phyloP scores from a whole-genome alignment of 2,888 invertebrate species.

The Hermodice carunculata region DNA sequence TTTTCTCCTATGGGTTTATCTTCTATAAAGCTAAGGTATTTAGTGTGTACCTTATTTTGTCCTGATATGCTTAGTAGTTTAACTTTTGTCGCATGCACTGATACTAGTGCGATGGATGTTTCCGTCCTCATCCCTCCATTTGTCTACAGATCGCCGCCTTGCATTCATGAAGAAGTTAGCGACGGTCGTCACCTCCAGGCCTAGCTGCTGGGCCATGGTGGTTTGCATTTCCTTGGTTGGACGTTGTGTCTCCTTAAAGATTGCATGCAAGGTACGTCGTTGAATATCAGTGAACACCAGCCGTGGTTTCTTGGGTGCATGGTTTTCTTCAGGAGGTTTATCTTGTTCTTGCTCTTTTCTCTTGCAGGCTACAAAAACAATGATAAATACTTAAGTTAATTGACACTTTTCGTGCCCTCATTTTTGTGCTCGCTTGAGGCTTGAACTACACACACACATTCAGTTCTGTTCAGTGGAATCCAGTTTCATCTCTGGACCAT shows the following conservation, averaged over 20 bases:
- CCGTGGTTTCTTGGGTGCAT: slow-evolving; percentile 99
- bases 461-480: no score
- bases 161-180: slow-evolving; percentile 99
- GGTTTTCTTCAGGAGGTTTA: slow-evolving; percentile 44
- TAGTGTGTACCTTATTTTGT: no score
- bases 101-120: no score
- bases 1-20: no score
- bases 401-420: no score
- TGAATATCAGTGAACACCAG: slow-evolving; percentile 99
- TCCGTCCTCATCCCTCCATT: slow-evolving; percentile 72
- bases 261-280: slow-evolving; percentile 99
- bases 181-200: slow-evolving; percentile 96
- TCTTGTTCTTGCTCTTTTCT: slow-evolving; percentile 59
- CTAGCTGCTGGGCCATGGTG: slow-evolving; percentile 96
- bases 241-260: slow-evolving; percentile 99
- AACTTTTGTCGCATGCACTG: no score
- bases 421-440: no score
- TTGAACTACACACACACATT: no score
- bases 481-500: no score
- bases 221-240: slow-evolving; percentile 99
- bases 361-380: slow-evolving; percentile 80
- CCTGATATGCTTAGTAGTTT: no score
- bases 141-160: slow-evolving; percentile 87
- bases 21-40: no score
- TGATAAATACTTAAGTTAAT: no score